These are phyloP conservation scores for Lagria hirta DNA, from an alignment of 2,888 invertebrate genomes.

Conservation along the genomic window DNA sequence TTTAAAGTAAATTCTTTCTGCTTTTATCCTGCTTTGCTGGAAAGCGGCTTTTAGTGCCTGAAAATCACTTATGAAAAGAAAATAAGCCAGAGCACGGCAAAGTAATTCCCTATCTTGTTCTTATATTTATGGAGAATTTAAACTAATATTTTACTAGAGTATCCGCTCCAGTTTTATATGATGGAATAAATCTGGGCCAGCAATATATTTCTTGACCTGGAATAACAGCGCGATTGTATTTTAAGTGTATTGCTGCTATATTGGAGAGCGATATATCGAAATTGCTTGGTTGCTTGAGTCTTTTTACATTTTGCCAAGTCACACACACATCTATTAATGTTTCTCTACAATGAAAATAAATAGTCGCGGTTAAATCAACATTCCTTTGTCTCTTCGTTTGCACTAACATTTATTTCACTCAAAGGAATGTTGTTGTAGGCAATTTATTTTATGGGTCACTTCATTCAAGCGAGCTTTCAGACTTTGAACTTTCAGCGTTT, in stretches of 20 bases:
- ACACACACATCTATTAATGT: conserved; percentile 26
- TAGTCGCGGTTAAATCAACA: conserved; percentile 48
- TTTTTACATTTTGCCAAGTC: conserved; percentile 19
- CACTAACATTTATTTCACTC: conserved; percentile 47
- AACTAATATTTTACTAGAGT: conserved; percentile 23
- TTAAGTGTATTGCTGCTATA: conserved; percentile 30
- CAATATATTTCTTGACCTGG: conserved; percentile 26
- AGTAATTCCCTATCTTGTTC: neutral
- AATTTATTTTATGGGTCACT: conserved; percentile 49
- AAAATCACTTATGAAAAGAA: no score
- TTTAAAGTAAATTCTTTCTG: no score
- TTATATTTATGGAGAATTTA: conserved; percentile 24
- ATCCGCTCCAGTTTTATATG: conserved; percentile 18
- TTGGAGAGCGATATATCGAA: conserved; percentile 22
- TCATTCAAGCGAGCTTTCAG: conserved; percentile 20
- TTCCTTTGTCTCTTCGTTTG: conserved; percentile 47
- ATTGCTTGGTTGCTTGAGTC: conserved; percentile 27
- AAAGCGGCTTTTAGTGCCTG: no score
- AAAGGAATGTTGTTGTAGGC: conserved; percentile 47
- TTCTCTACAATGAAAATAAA: conserved; percentile 45
- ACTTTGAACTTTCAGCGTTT: conserved; percentile 18
- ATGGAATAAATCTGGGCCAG: conserved; percentile 26
- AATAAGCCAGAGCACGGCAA: no score
- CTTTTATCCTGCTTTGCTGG: no score
- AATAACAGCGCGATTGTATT: conserved; percentile 30